Conservation (phyloP, 2,797 vertebrate species). For the Macrochelys suwanniensis region DNA sequence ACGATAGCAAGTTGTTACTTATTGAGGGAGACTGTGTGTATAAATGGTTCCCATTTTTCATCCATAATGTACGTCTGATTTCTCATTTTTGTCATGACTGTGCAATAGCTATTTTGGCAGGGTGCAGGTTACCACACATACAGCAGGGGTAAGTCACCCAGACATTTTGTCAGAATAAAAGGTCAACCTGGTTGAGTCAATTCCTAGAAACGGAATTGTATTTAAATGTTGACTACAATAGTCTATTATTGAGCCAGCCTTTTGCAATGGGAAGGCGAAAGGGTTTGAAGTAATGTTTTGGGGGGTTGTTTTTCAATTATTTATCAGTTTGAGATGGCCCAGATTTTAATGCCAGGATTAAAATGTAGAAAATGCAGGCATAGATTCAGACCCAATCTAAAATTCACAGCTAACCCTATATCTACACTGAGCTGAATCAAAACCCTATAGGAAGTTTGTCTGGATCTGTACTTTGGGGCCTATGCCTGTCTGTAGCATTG, state of each 20-base stretch:
- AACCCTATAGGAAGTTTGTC: background rate
- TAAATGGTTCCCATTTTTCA: background rate
- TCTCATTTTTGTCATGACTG: background rate
- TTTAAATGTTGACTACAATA: constrained; percentile 23
- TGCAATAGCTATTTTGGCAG: background rate
- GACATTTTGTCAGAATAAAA: background rate
- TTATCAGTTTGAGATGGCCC: background rate
- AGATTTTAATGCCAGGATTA: background rate
- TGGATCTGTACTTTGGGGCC: background rate
- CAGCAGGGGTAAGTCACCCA: background rate
- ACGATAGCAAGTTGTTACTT: constrained; percentile 25
- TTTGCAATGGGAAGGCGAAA: background rate
- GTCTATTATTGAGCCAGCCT: background rate
- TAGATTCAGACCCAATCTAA: background rate
- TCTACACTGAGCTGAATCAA: background rate
- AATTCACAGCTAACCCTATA: background rate
- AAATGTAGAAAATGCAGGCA: background rate
- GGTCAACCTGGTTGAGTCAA: background rate
- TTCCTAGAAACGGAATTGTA: constrained; percentile 51
- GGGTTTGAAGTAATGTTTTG: background rate
- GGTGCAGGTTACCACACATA: background rate
- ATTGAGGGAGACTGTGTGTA: background rate
- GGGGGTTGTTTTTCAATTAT: background rate
- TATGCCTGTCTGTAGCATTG: fast-evolving
- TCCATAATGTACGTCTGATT: background rate